Evolutionary conservation across 2,113 vertebrate genomes (phyloP), one percentile per base, ranked within the genome.

Genomic region (Cyphomyrus discorhynchus): DNA sequence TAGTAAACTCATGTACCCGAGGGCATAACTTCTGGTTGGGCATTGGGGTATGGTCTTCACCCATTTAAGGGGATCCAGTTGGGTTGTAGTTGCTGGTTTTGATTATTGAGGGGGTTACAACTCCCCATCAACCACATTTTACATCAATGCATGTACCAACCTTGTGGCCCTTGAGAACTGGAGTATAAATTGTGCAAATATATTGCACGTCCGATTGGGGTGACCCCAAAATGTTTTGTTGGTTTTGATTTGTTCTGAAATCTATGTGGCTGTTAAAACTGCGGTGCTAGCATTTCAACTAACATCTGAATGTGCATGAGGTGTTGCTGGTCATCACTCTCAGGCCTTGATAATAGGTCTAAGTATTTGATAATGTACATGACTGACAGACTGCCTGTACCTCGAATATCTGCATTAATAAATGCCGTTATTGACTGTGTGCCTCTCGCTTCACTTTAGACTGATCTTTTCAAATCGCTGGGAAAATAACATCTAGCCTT

Each of bases 311-410:
- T 90, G 90, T 94, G 83, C 93, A 92, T 91, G 94, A 95, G 94
- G 95, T 92, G 95, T 94, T 96, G 95, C 95, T 91, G 95, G 96
- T 94, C 95, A 95, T 95, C 94, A 94, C 95, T 95, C 95, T 94
- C 94, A 90, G 92, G 93, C 91, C 92, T 90, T 90, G 91, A 66
- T 90, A 90, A 93, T 45, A 35, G 80, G 52, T 62, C 88, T 83
- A 77, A 49, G 19, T 82, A 53, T 49, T 83, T 53, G 88, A 24
- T 42, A 21, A 21, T 88, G 53, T 88, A 52, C 74, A 13, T 56
- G 88, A 45, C 17, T 89, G 6, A 80, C 46, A 77, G 27, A 24
- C 17, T 45, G 52, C 77, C 80, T 62, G 52, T 62, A 83, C 49
- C 35, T 21, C 46, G 46, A 39, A 45, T 84, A 80, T 89, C 53